Base-by-base conservation (phyloP, 2,888 invertebrate species). In the Hypena proboscidalis region DNA sequence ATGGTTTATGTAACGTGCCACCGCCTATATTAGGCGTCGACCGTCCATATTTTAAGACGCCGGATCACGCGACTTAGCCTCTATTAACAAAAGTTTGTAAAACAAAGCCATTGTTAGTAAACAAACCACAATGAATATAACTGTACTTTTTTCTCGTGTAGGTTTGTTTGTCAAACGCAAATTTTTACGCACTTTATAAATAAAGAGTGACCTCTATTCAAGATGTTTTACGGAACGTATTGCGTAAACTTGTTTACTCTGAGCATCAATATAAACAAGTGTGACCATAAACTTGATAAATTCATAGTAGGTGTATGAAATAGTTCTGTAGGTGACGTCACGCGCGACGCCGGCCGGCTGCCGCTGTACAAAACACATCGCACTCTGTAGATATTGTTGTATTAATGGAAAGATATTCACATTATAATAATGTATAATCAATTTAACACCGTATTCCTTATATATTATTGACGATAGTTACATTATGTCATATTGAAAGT, bases 201-300 rank as follows among this genome's bases (percentile, higher is more conserved):
- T 54, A 60, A 55, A 60, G 55, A 56, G 35, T 56, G 59, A 59
- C 59, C 66, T 66, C 58, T 45, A 54, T 64, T 40, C 34, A 29
- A 46, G 50, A 51, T 54, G 37, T 64, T 62, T 49, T 48, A 46
- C 50, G 35, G 22, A 23, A 39, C 35, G 42, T 35, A 42, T 66
- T 63, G 57, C 56, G 50, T 60, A 52, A 63, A 52, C 52, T 27
- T 68, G 56, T 67, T 65, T 67, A 59, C 56, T 49, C 31, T 31
- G 32, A 51, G 33, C 54, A 46, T 54, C 39, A 64, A 66, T 54
- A 61, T 74, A 74, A 74, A 74, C 72, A 72, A 60, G 54, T 61
- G 50, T 70, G 75, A 61, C 74, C 74, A 66, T 74, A 72, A 74
- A 70, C 70, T 74, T 74, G 70, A 64, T 66, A 62, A 58, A 53